phyloP scores from a whole-genome alignment of 2,797 vertebrate species.

The Rhinella marina region DNA sequence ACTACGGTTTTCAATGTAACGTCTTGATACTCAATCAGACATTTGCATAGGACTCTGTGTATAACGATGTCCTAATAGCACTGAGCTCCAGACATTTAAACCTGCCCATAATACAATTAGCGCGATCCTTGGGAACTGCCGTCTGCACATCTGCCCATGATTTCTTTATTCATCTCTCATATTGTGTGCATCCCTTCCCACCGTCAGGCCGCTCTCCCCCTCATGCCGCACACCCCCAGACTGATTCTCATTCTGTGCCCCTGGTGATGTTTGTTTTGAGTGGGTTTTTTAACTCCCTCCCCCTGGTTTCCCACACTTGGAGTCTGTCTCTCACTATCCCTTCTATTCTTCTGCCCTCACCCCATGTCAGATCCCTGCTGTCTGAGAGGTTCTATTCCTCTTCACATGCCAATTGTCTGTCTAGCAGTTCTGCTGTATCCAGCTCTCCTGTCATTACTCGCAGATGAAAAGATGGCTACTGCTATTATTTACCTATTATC shows the following conservation, averaged over 20 bases:
- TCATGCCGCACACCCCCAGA: conserved; percentile 23
- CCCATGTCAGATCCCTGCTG: conserved; percentile 60
- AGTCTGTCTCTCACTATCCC: conserved; percentile 39
- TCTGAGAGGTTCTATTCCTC: conserved; percentile 54
- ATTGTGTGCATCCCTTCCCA: conserved; percentile 47
- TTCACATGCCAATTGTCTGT: conserved; percentile 60
- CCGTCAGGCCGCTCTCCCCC: conserved; percentile 1
- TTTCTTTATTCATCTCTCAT: conserved; percentile 41
- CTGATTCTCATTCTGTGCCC: conserved; percentile 68
- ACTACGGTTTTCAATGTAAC: background rate
- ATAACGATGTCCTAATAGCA: background rate
- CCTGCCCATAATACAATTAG: conserved; percentile 7
- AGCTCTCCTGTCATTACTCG: conserved; percentile 41
- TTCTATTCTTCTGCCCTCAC: conserved; percentile 52
- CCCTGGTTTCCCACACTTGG: conserved; percentile 81
- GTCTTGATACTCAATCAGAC: background rate
- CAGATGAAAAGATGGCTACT: conserved; percentile 41
- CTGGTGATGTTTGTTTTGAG: conserved; percentile 78
- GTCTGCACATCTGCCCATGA: conserved; percentile 31
- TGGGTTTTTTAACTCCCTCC: conserved; percentile 80
- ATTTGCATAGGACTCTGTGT: conserved; percentile 6
- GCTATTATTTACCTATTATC: conserved; percentile 9
- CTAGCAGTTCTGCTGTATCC: conserved; percentile 44
- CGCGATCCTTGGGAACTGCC: conserved; percentile 23
- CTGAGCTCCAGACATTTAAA: conserved; percentile 1